Evolutionary conservation across 1,140 invertebrate genomes (phyloP).

Genomic region (Drosophila punjabiensis): DNA sequence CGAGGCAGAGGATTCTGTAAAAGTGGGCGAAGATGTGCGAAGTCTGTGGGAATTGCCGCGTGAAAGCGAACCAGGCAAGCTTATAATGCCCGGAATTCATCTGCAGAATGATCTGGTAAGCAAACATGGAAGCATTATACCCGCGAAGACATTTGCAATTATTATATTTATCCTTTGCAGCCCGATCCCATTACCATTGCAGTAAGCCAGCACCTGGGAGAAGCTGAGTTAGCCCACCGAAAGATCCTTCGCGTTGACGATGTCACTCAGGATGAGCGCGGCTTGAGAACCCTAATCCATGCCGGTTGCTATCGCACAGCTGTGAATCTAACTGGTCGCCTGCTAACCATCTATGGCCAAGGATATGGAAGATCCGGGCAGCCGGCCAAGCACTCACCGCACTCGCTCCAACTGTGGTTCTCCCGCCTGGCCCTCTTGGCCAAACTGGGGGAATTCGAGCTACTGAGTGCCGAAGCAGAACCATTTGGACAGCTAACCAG

Average conservation of each 20-base stretch:
- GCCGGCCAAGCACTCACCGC: constrained; percentile 93
- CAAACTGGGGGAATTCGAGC: constrained; percentile 91
- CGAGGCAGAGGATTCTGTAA: constrained; percentile 67
- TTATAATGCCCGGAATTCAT: constrained; percentile 80
- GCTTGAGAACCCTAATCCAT: constrained; percentile 93
- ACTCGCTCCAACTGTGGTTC: constrained; percentile 96
- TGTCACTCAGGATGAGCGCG: constrained; percentile 95
- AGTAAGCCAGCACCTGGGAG: constrained; percentile 92
- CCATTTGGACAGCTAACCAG: constrained; percentile 94
- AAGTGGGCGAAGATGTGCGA: constrained; percentile 75
- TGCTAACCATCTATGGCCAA: constrained; percentile 93
- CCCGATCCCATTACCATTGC: constrained; percentile 92
- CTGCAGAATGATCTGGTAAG: constrained; percentile 77
- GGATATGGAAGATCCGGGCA: constrained; percentile 91
- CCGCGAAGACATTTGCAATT: background rate
- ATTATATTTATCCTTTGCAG: constrained; percentile 83
- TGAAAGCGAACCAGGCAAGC: constrained; percentile 44
- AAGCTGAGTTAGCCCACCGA: constrained; percentile 91
- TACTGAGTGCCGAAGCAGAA: constrained; percentile 92
- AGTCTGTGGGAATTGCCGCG: constrained; percentile 75
- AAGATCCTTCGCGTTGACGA: constrained; percentile 92
- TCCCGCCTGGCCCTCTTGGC: constrained; percentile 94
- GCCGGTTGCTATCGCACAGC: constrained; percentile 92
- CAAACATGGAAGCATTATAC: background rate
- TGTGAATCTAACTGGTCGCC: constrained; percentile 93